phyloP scores from a whole-genome alignment of 2,113 vertebrate genomes.

The Rhea americana region DNA sequence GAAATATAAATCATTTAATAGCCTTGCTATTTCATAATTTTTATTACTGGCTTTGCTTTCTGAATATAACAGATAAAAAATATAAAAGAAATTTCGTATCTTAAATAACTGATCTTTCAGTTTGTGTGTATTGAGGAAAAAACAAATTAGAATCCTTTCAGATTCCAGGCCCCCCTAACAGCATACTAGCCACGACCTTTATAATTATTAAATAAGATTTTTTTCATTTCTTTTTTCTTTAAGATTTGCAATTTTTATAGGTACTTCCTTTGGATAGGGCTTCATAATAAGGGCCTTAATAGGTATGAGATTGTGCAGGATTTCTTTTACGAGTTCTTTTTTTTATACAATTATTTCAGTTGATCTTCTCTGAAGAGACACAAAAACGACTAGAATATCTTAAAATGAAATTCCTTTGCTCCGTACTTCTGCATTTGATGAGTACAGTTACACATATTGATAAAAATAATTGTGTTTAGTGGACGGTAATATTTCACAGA shows the following conservation, averaged over 20 bases:
- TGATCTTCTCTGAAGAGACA: not conserved
- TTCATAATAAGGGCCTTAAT: not conserved
- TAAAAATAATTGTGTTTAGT: not conserved
- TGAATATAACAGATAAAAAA: not conserved
- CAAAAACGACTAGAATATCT: not conserved
- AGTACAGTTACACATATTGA: not conserved
- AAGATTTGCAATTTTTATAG: not conserved
- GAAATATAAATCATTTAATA: not conserved
- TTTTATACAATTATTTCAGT: not conserved
- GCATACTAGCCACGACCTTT: not conserved
- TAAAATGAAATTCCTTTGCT: not conserved
- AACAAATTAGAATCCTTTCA: not conserved
- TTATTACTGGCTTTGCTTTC: not conserved
- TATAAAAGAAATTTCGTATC: not conserved
- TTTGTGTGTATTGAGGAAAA: not conserved
- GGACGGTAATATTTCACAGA: not conserved
- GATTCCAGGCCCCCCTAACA: not conserved
- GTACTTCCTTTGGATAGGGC: not conserved
- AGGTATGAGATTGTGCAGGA: not conserved
- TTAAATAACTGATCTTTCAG: not conserved
- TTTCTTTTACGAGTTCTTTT: not conserved
- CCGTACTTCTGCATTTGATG: not conserved
- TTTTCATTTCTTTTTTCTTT: not conserved
- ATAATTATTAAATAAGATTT: not conserved
- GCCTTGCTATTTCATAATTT: not conserved